Base-by-base conservation (phyloP, 2,113 vertebrate genomes). In the Antechinus flavipes region DNA sequence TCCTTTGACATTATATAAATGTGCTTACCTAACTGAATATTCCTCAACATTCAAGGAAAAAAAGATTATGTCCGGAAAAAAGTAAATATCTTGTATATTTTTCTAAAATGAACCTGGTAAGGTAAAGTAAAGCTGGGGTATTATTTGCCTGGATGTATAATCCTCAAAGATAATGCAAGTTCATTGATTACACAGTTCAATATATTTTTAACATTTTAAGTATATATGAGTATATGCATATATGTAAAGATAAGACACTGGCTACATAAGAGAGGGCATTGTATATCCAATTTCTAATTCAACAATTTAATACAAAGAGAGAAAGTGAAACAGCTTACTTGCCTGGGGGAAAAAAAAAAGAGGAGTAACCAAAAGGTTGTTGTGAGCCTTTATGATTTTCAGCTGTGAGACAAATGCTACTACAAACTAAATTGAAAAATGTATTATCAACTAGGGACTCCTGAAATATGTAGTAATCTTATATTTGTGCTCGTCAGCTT, bases 181-280 rank as follows among this genome's bases (percentile, higher is more conserved):
- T 93, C 54, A 90, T 42, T 95, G 93, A 46, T 90, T 89, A 91
- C n/a, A 27, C 84, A 91, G 91, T 55, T 68, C 96, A 94, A 93
- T 56, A 56, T 35, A 93, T 8, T 92, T 46, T n/a, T 91, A 94
- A 89, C 89, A 91, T 25, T 49, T 96, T 50, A 95, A 90, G 90
- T 35, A 49, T 0, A 9, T 89, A 49, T 1, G 0, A 68, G 8
- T 58, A 35, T 68, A 84, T 84, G 35, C 19, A n/a, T 42, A 84
- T 42, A 47, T 2, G 47, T 47, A 84, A 42, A 42, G n/a, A n/a
- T n/a, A 76, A 35, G 61, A 35, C 35, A 76, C 4, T 76, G 35
- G 61, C 0, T 14, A 12, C 14, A n/a, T 19, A 16, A 76, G 4
- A 30, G 30, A 76, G 90, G 27, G 42, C 0, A 26, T 2, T 58